Percentiles rank a stretch among this genome's conserved stretches.
Evolutionary conservation across 2,888 invertebrate genomes (phyloP).

Genomic region (Cotesia congregata): DNA sequence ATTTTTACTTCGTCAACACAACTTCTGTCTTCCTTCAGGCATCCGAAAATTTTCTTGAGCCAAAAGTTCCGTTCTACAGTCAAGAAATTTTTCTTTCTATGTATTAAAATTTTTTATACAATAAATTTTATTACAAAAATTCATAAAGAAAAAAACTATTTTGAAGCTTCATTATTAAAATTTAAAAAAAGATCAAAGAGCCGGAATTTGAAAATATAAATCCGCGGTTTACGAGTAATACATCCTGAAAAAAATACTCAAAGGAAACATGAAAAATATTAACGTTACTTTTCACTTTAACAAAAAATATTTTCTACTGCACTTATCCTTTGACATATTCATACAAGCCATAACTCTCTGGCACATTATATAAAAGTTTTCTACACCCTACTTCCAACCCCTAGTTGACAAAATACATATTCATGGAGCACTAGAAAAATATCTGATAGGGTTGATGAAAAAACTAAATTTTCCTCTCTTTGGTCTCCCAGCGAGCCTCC

Average conservation of each 20-base stretch:
- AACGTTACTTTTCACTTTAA: neutral
- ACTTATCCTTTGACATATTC: constrained; percentile 22
- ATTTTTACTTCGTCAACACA: too few species aligned
- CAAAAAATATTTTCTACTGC: neutral
- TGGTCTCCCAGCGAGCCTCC: neutral
- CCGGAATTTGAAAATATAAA: too few species aligned
- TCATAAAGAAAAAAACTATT: too few species aligned
- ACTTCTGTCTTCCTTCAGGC: too few species aligned
- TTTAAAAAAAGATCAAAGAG: too few species aligned
- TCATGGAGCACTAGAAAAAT: neutral
- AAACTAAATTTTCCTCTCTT: neutral
- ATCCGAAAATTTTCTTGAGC: too few species aligned
- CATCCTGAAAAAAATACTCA: neutral
- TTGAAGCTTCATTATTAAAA: too few species aligned
- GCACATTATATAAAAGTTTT: constrained; percentile 8
- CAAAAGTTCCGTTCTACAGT: too few species aligned
- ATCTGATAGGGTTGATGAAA: neutral
- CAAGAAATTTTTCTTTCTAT: too few species aligned
- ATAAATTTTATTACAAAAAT: too few species aligned
- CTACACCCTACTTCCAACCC: neutral
- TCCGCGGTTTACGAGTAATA: too few species aligned
- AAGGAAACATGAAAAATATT: neutral
- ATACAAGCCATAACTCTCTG: neutral
- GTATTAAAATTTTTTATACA: too few species aligned
- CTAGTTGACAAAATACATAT: constrained; percentile 20